Base-by-base conservation (phyloP, 2,888 invertebrate genomes). In the Tachystola acroxantha region DNA sequence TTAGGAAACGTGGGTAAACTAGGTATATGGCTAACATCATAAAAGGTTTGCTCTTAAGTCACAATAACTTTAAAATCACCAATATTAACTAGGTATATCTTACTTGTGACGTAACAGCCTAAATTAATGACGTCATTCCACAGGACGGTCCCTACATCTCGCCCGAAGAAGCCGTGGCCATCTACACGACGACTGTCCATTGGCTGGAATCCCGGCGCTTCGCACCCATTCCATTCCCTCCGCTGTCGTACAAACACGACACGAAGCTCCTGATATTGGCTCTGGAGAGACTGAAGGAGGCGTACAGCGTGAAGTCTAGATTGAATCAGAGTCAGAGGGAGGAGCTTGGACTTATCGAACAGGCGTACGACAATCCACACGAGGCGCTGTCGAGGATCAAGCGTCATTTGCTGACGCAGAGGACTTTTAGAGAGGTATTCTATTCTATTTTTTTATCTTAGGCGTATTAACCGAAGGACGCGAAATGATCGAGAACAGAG, bases 331-430 rank as follows among this genome's bases (percentile, higher is more conserved):
- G 98, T 57, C 99, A 99, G 78, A 89, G 99, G 51, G 99, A 99
- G 74, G 99, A 99, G 74, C 80, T 99, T 50, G 99, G 99, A 4
- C 88, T 99, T 30, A 99, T 99, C 51, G 99, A 99, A 74, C 99
- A 99, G 80, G 99, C 99, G 0, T 99, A 99, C 62, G 99, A 99
- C 71, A 99, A 99, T 85, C 99, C 99, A 14, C 99, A 99, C 69
- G 99, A 99, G 77, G 99, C 99, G 0, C 80, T 99, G 48, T 99
- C 99, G 0, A 93, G 99, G 64, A 99, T 99, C 64, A 99, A 99
- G 73, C 96, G 99, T 90, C 99, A 99, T 86, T 89, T 99, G 66
- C 89, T 99, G 3, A 99, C 99, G 0, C 99, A 99, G 81, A 91
- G 99, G 76, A 96, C 98, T 7, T 99, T 99, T 69, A 98, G 99